Base-by-base conservation (phyloP, 2,113 vertebrate genomes). In the Eclectus roratus region DNA sequence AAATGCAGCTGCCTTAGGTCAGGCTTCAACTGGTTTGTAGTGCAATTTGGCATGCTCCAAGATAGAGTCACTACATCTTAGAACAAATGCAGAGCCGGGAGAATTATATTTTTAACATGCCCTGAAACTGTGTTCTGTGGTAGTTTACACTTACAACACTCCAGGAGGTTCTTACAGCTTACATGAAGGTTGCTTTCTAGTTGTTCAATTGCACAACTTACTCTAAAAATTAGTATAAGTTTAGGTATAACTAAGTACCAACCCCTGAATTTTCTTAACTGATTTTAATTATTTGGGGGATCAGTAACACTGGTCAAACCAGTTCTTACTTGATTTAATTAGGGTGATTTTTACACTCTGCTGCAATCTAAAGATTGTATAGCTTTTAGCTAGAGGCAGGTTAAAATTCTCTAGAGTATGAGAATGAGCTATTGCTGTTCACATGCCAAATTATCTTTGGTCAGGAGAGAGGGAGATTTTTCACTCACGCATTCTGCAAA, bases 311-410 rank as follows among this genome's bases (percentile, higher is more conserved):
- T 97, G 71, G 93, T 96, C 80, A 88, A 92, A 96, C 96, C 89
- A 96, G 96, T 97, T 97, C 89, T 90, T 88, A 88, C 91, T 93
- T 96, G 91, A 94, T 96, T 96, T 96, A 97, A 97, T 96, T 97
- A 95, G 91, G 85, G 65, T 91, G 82, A 93, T 97, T 96, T 97
- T 96, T 97, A 93, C 93, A 91, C 89, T 95, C 89, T 95, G 25
- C 95, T 96, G 94, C 81, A 92, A 85, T 91, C 92, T 96, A 69
- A 97, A 93, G 83, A 91, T 91, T 92, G 92, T 97, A 58, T 89
- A 85, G 88, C 63, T 94, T 93, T 94, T 94, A 96, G 96, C 93
- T 95, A 95, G 91, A 92, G 97, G 95, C 95, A 94, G 94, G 87
- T 97, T 97, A 93, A 95, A 96, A 95, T 71, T 94, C 85, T 74